Evolutionary conservation across 2,797 vertebrate species (phyloP).

Genomic region (Vespertilio murinus): DNA sequence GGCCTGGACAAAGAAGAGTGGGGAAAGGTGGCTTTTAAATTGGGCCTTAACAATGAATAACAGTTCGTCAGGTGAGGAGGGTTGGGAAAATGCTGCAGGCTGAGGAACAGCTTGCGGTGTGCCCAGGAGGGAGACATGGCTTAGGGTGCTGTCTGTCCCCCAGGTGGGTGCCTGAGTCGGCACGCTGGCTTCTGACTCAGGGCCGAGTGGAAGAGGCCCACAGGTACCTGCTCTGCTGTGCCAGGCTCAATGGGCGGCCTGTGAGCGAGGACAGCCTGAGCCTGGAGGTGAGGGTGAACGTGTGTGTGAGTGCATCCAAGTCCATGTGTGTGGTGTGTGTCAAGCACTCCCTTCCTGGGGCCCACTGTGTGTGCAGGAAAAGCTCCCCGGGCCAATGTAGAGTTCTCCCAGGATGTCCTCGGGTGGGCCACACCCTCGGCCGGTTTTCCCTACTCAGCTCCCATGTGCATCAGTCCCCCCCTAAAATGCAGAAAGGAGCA

Average conservation of each 20-base stretch:
- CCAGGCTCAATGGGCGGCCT: conserved; percentile 84
- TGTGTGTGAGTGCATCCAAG: not conserved
- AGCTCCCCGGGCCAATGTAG: not conserved
- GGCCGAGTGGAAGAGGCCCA: conserved; percentile 86
- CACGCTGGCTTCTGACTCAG: conserved; percentile 90
- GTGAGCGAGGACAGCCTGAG: conserved; percentile 74
- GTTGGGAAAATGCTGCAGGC: not conserved
- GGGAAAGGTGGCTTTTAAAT: not conserved
- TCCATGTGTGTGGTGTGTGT: not conserved
- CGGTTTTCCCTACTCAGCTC: not conserved
- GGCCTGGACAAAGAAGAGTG: not conserved
- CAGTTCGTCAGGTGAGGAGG: not conserved
- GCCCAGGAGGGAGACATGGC: not conserved
- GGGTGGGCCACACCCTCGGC: not conserved
- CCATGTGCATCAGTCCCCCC: not conserved
- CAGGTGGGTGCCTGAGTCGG: conserved; percentile 94
- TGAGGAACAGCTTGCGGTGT: not conserved
- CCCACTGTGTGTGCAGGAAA: not conserved
- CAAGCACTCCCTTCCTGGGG: not conserved
- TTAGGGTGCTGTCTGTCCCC: not conserved
- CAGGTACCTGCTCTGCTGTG: conserved; percentile 86
- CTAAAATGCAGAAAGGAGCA: not conserved
- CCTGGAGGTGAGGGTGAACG: conserved; percentile 81
- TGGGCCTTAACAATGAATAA: not conserved
- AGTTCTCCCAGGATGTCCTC: not conserved